These are phyloP conservation scores for Buceros bicornis DNA, from an alignment of 2,797 vertebrate genomes.

Conservation along the genomic window DNA sequence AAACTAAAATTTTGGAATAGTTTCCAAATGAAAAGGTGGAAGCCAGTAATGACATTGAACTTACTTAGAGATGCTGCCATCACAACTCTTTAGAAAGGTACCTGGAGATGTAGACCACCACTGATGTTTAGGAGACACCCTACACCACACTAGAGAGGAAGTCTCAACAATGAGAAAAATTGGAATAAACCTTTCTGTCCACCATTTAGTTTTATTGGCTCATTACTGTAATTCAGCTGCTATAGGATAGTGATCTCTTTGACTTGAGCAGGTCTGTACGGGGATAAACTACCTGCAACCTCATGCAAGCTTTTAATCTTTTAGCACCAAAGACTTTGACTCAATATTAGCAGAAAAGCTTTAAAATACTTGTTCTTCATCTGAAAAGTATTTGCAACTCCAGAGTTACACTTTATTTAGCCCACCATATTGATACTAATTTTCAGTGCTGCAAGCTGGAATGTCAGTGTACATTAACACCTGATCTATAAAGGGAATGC, in stretches of 20 bases:
- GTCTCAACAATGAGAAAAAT: background rate
- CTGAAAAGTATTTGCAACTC: slow-evolving; percentile 64
- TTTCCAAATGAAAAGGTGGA: background rate
- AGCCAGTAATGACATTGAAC: background rate
- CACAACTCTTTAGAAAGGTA: background rate
- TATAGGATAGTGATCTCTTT: background rate
- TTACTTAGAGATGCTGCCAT: background rate
- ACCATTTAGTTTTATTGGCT: background rate
- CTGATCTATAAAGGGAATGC: slow-evolving; percentile 84
- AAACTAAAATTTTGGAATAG: background rate
- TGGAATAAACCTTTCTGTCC: background rate
- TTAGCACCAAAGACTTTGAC: slow-evolving; percentile 69
- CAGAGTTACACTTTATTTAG: slow-evolving; percentile 77
- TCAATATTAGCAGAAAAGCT: slow-evolving; percentile 78
- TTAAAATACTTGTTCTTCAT: slow-evolving; percentile 75
- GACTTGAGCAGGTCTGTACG: background rate
- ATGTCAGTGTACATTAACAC: slow-evolving; percentile 84
- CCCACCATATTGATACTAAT: slow-evolving; percentile 77
- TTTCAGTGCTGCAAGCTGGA: slow-evolving; percentile 78
- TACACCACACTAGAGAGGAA: background rate
- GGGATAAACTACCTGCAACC: slow-evolving; percentile 10
- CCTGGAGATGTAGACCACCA: background rate
- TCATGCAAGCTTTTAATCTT: slow-evolving; percentile 54
- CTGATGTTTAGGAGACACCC: background rate
- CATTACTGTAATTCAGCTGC: slow-evolving; percentile 6